Evolutionary conservation across 2,797 vertebrate genomes (phyloP).

Genomic region (Lophotriccus pileatus): DNA sequence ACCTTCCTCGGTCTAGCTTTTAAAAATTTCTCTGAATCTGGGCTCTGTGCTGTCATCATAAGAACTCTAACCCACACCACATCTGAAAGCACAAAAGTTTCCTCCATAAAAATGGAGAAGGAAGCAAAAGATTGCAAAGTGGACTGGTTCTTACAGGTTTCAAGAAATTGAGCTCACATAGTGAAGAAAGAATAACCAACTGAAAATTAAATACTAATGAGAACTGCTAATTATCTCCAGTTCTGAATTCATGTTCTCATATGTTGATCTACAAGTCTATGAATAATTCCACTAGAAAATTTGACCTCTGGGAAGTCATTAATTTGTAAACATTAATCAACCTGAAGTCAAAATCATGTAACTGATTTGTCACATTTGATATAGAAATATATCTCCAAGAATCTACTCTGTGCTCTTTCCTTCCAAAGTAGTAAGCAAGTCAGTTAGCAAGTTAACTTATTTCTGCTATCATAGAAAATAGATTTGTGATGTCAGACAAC

Average conservation of each 20-base stretch:
- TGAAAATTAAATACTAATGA: neutral
- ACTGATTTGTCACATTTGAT: neutral
- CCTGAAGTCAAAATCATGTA: neutral
- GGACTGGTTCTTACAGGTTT: neutral
- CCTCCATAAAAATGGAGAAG: neutral
- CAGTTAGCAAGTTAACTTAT: neutral
- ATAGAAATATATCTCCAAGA: neutral
- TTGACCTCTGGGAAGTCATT: neutral
- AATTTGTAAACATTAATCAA: neutral
- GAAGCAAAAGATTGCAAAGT: neutral
- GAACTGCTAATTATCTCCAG: neutral
- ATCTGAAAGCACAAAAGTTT: neutral
- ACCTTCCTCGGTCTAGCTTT: neutral
- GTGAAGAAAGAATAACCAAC: neutral
- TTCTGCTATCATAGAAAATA: neutral
- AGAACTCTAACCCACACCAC: neutral
- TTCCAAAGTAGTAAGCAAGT: neutral
- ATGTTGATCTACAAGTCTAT: neutral
- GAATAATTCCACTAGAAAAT: neutral
- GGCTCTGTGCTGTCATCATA: neutral
- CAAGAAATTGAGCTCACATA: neutral
- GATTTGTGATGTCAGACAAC: neutral
- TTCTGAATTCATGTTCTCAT: neutral
- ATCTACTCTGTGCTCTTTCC: neutral
- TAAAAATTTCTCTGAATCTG: neutral